Evolutionary conservation across 2,113 vertebrate species (phyloP), one percentile per base, ranked within the genome.

Genomic region (Lepus europaeus): DNA sequence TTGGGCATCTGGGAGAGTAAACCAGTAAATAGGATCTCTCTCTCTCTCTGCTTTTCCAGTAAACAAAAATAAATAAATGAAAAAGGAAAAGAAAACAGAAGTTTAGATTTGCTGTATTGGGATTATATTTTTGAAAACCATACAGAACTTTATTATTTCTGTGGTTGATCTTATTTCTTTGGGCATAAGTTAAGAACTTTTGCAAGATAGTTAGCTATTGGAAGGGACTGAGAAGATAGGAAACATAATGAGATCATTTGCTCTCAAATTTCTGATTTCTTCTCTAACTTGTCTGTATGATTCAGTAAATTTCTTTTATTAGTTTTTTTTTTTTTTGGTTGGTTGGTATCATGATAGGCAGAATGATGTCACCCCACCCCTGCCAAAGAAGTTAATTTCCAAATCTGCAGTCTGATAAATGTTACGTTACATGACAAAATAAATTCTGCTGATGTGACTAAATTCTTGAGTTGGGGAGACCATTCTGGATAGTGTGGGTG

Each of bases 51-150:
- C 56, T 59, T 59, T 59, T 59, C 56, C 56, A 59, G 17, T 59
- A 59, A 59, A 59, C 56, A 59, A 59, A 59, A 59, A 45, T 45
- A 59, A 59, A 19, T 14, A 59, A 59, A 59, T 16, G 56, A 59
- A 59, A 14, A 59, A 59, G 56, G 56, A 59, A 59, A 59, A 5
- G 56, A 59, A 59, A 90, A 59, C 16, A 83, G 22, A 89, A 33
- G 25, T 83, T 93, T 93, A 87, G 19, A 3, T 66, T 91, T 95
- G n/a, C 64, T 83, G n/a, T 33, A 31, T 85, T 90, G 84, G 59
- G 29, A 73, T 4, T 82, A 4, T 29, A 94, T 19, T 92, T 93
- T 91, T 92, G 92, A 85, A 63, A 81, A 31, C 23, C 27, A 77
- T 29, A 36, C 12, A 74, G 88, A 86, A 22, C 14, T 8, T 3